Conservation (phyloP, 2,113 vertebrate genomes). For the Cryptotis parvus region DNA sequence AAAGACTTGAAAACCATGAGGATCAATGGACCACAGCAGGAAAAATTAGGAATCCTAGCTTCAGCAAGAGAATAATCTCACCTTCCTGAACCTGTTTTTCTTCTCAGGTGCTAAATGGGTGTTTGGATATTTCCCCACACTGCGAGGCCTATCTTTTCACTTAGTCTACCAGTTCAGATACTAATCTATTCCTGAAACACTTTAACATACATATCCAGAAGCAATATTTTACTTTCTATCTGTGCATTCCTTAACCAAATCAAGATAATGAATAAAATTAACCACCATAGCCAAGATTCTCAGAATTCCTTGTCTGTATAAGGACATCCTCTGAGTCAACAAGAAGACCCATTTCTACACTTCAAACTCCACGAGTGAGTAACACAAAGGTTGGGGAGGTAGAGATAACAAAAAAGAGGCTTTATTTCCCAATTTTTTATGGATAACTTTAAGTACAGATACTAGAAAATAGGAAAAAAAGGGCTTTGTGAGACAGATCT, state of each 20-base stretch:
- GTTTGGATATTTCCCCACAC: background rate
- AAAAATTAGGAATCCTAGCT: background rate
- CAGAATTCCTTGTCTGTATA: background rate
- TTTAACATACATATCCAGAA: background rate
- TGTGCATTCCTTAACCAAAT: background rate
- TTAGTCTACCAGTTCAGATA: background rate
- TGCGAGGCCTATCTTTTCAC: background rate
- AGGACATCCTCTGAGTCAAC: background rate
- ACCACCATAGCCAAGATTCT: background rate
- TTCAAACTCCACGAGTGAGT: background rate
- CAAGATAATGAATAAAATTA: background rate
- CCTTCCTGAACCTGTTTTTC: background rate
- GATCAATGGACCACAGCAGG: background rate
- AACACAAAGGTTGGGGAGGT: background rate
- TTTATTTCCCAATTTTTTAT: background rate
- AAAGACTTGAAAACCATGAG: background rate
- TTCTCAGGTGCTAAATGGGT: too few species aligned
- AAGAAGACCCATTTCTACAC: background rate
- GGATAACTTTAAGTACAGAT: background rate
- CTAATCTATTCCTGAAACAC: background rate
- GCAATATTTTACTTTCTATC: background rate
- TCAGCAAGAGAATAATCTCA: background rate
- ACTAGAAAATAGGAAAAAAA: background rate
- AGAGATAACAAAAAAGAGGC: background rate
- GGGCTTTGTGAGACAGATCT: background rate